These are phyloP conservation scores for Accipiter virgatus DNA, from an alignment of 2,113 vertebrate species.

Conservation along the genomic window DNA sequence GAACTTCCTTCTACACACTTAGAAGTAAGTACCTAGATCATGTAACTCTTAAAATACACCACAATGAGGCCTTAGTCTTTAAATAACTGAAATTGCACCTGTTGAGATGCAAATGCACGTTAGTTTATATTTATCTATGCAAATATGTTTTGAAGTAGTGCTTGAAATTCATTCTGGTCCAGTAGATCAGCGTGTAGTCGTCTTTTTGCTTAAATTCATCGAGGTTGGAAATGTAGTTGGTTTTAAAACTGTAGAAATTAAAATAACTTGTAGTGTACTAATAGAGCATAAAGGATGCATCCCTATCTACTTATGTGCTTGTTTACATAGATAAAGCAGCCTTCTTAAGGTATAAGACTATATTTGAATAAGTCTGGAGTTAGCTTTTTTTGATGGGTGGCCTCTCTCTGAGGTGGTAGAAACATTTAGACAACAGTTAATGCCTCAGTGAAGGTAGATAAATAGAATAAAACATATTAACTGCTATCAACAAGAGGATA, in stretches of 20 bases:
- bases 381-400: not conserved
- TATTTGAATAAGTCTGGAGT: not conserved
- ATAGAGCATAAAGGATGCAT: not conserved
- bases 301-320: not conserved
- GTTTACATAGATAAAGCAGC: not conserved
- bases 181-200: not conserved
- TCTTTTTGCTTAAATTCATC: not conserved
- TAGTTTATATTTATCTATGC: not conserved
- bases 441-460: not conserved
- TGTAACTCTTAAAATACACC: not conserved
- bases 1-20: fast-evolving
- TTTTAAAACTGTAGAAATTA: not conserved
- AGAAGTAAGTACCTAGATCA: not conserved
- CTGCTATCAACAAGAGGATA: not conserved
- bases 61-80: not conserved
- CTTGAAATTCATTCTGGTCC: not conserved
- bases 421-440: not conserved
- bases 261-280: not conserved
- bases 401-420: not conserved
- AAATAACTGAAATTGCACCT: not conserved
- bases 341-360: not conserved
- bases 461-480: not conserved
- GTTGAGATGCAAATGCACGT: not conserved
- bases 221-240: not conserved
- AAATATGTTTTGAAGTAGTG: not conserved